Conservation (phyloP, 1,140 invertebrate species). For the Leptonema lineaticorne region DNA sequence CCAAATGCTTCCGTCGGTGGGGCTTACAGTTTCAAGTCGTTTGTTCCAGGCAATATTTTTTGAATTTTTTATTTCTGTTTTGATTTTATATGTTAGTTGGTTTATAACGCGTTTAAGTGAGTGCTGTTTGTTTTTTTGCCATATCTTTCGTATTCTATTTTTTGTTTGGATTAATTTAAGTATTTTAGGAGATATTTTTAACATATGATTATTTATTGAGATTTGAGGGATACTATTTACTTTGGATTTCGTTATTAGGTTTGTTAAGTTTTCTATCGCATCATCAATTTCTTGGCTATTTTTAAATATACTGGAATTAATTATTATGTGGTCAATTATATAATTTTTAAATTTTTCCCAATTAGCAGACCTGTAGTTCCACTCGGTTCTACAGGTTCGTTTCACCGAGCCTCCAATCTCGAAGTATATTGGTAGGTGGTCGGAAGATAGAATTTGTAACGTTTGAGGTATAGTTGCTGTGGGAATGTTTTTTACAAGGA, state of each 20-base stretch:
- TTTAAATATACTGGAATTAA: neutral
- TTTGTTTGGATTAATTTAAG: neutral
- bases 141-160: neutral
- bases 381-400: neutral
- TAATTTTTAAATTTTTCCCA: neutral
- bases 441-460: neutral
- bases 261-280: neutral
- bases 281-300: neutral
- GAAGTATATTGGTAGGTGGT: neutral
- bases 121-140: no score
- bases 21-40: neutral
- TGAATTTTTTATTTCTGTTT: neutral
- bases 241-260: neutral
- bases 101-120: neutral
- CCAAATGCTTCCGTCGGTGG: neutral
- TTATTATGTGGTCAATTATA: neutral
- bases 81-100: neutral
- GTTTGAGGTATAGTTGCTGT: neutral
- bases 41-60: neutral
- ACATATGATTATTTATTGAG: neutral
- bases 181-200: neutral
- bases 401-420: neutral
- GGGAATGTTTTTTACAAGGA: neutral
- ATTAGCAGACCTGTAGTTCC: neutral
- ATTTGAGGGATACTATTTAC: neutral